Evolutionary conservation across 2,797 vertebrate genomes (phyloP).

Genomic region (Paramormyrops hopkinsi): DNA sequence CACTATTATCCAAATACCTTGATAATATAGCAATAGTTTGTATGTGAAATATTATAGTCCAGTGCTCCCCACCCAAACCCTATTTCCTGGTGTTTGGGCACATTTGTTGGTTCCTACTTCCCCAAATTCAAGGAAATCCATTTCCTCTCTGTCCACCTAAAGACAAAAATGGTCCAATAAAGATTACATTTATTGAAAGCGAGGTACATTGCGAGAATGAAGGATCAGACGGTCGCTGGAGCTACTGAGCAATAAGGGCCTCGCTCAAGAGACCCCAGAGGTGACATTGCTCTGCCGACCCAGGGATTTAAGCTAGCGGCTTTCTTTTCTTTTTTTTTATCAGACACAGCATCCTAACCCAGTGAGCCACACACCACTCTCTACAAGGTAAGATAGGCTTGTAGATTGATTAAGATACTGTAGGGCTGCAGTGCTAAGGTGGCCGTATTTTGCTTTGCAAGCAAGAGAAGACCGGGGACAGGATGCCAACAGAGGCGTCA

Average conservation of each 20-base stretch:
- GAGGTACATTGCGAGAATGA: neutral
- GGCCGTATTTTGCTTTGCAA: neutral
- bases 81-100: neutral
- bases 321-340: neutral
- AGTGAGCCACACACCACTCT: neutral
- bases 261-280: neutral
- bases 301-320: neutral
- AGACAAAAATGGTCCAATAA: neutral
- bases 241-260: neutral
- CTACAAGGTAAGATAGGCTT: neutral
- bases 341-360: neutral
- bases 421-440: neutral
- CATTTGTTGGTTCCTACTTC: neutral
- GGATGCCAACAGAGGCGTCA: neutral
- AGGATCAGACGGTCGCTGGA: neutral
- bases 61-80: neutral
- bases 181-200: neutral
- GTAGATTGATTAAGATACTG: neutral
- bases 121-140: neutral
- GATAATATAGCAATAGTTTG: neutral
- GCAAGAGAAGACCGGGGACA: neutral
- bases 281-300: neutral
- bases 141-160: neutral
- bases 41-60: neutral
- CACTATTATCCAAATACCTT: neutral